Conservation (phyloP, 2,888 invertebrate genomes). For the Venustoraphidia nigricollis region DNA sequence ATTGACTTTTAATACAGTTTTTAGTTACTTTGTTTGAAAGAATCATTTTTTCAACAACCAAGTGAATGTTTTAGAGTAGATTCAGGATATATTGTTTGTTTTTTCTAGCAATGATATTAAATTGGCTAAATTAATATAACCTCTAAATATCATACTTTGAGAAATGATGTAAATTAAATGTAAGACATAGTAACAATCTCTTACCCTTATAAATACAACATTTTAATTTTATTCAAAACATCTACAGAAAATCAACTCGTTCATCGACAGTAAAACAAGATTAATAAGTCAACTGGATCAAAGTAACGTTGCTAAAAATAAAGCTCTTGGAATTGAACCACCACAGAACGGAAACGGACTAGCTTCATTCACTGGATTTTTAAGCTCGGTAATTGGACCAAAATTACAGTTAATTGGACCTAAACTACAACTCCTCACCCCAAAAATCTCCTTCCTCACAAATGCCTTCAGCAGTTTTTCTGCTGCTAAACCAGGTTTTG, state of each 20-base stretch:
- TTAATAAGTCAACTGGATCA: slow-evolving; percentile 53
- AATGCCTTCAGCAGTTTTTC: slow-evolving; percentile 13
- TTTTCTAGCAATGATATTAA: not conserved
- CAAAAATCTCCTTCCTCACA: slow-evolving; percentile 38
- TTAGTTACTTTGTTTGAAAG: not conserved
- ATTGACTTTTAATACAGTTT: slow-evolving; percentile 27
- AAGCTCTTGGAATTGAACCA: slow-evolving; percentile 53
- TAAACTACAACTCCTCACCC: slow-evolving; percentile 46
- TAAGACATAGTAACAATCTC: too few species aligned
- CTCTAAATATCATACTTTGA: too few species aligned
- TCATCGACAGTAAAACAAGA: slow-evolving; percentile 65
- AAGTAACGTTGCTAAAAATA: slow-evolving; percentile 60
- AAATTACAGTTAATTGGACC: slow-evolving; percentile 37
- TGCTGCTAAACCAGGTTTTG: slow-evolving; percentile 16
- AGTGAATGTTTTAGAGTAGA: not conserved
- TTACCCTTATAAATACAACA: not conserved
- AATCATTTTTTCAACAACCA: not conserved
- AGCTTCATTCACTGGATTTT: slow-evolving; percentile 45
- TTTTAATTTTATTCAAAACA: slow-evolving; percentile 1
- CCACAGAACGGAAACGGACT: slow-evolving; percentile 33
- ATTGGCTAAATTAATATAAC: too few species aligned
- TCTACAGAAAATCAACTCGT: slow-evolving; percentile 65
- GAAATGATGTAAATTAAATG: too few species aligned
- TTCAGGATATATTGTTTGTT: not conserved
- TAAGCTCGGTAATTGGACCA: slow-evolving; percentile 54